Base-by-base conservation (phyloP, 2,888 invertebrate species). In the Argynnis bischoffii region DNA sequence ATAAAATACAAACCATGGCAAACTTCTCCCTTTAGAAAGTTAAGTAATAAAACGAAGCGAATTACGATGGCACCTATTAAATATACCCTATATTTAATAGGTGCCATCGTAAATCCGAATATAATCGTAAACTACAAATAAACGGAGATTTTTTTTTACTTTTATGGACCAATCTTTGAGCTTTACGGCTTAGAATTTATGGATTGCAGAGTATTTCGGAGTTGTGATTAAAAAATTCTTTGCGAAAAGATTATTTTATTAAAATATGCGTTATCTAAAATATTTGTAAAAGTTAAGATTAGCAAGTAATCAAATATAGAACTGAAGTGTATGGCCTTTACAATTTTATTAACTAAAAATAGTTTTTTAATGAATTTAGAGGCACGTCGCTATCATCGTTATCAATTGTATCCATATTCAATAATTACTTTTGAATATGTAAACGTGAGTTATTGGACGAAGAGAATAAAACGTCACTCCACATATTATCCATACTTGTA, bases 101-200 rank as follows among this genome's bases (percentile, higher is more conserved):
- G 61, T 64, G 61, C 61, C 64, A 67, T 69, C 71, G 69, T 73
- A 73, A 73, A 69, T 68, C 66, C 68, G 63, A 69, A 71, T 67
- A 71, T 72, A 67, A 69, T 68, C 72, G 69, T 71, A 68, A 73
- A 71, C 71, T 69, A 73, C 65, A 64, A 68, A 66, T 68, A 71
- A 68, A 69, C 64, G 47, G 61, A 51, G 46, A 18, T 53, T 65
- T 65, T 61, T 59, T 59, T 55, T 21, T 66, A 67, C 64, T 73
- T 73, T 70, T 69, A 73, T 56, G 50, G 56, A 55, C 69, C 63
- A 68, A 68, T 71, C 67, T 69, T 66, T 66, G 63, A 53, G 64
- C 41, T 71, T 72, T 71, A 72, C 66, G 67, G 54, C 61, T 47
- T 18, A 60, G 70, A 68, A 64, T 70, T 70, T 70, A 68, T 70